Percentiles rank a stretch among this genome's conserved stretches.
phyloP scores from a whole-genome alignment of 2,888 invertebrate species.

The Eristalis arbustorum region DNA sequence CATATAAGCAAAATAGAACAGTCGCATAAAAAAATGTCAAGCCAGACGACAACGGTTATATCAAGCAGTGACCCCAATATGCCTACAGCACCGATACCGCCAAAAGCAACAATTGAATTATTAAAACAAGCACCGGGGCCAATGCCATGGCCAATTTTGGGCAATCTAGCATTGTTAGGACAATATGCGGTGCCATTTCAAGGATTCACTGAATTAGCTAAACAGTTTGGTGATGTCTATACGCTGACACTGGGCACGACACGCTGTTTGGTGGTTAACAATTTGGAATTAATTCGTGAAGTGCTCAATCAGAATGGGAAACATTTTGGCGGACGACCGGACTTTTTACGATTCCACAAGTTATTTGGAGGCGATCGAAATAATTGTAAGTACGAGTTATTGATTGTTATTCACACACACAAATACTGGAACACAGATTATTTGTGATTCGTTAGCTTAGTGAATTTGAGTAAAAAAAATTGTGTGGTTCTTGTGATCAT shows the following conservation, averaged over 20 bases:
- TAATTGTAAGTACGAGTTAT: constrained; percentile 86
- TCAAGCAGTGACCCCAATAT: constrained; percentile 36
- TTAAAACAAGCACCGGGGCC: constrained; percentile 84
- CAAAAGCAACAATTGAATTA: constrained; percentile 41
- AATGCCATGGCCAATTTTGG: constrained; percentile 85
- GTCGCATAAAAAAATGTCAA: constrained; percentile 52
- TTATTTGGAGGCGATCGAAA: constrained; percentile 93
- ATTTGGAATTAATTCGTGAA: constrained; percentile 86
- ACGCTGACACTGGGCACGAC: constrained; percentile 85
- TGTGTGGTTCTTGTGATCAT: neutral
- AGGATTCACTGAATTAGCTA: constrained; percentile 85
- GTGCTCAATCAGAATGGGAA: constrained; percentile 89
- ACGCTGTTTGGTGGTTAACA: constrained; percentile 88
- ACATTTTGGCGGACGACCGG: constrained; percentile 90
- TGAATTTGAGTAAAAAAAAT: neutral
- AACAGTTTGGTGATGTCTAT: constrained; percentile 87
- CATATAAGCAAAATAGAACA: constrained; percentile 64
- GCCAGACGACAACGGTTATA: neutral
- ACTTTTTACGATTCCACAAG: constrained; percentile 89
- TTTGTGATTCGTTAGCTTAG: neutral
- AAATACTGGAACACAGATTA: neutral
- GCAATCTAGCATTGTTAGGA: constrained; percentile 85
- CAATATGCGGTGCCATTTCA: constrained; percentile 85
- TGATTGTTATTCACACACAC: neutral
- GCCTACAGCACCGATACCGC: neutral